Base-by-base conservation (phyloP, 2,888 invertebrate genomes). In the Omphaloscelis lunosa region DNA sequence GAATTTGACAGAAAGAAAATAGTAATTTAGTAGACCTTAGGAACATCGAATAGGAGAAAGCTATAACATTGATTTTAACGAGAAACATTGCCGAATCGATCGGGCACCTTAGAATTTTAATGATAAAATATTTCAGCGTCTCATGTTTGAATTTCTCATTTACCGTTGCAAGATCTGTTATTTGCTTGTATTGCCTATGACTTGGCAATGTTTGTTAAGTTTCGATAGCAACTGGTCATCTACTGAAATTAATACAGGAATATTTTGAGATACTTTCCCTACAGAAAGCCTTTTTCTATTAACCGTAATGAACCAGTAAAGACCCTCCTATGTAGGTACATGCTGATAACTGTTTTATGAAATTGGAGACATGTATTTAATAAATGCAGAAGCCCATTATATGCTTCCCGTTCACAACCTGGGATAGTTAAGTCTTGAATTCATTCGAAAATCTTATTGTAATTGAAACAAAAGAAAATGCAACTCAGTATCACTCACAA, bases 101-200 rank as follows among this genome's bases (percentile, higher is more conserved):
- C 45, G 45, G 20, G 2, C 39, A n/a, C 5, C 17, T 58, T 11
- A 27, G 51, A 65, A 81, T 58, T 45, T 82, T 65, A 82, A 65
- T 78, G 77, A 27, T 59, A 27, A 75, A 53, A 74, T 63, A 63
- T 58, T 45, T 82, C 15, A 17, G 41, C 76, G 58, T 59, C 34
- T 82, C 65, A 39, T 45, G 27, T 58, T 58, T 51, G 48, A 53
- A 48, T 66, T 66, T 29, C 27, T 23, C 39, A 66, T 58, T 23
- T 75, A 75, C 82, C 45, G 79, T 61, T 76, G 39, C 15, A 39
- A 61, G 61, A 27, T 29, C 29, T 61, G 65, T 65, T 79, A 48
- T 29, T 66, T 6, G 6, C 2, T 27, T 65, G 58, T 27, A 59
- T 51, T 17, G 41, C 17, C 1, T 20, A 8, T 48, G 29, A 62